Base-by-base conservation (phyloP, 2,113 vertebrate genomes). In the Thermophis baileyi region DNA sequence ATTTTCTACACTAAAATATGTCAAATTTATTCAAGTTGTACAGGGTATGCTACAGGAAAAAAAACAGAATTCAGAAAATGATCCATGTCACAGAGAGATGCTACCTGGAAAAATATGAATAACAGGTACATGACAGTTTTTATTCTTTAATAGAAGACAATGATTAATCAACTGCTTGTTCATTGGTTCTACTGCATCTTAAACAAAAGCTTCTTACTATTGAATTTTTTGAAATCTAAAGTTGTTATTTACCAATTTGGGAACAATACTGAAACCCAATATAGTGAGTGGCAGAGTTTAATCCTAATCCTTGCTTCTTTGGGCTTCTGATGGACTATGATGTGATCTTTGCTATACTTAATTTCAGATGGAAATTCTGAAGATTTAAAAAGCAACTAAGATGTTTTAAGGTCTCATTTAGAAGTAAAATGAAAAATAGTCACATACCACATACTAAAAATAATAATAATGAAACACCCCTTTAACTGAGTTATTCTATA, bases 381-480 rank as follows among this genome's bases (percentile, higher is more conserved):
- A 55, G 12, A 89, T 18, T 14, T 18, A 44, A 53, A 30, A 9
- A 22, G 44, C 69, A 69, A 40, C 12, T 10, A 92, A 35, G 8
- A 55, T 16, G 12, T 49, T 74, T 89, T 49, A 85, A 89, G 35
- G 11, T 55, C 24, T 89, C 3, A 46, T 55, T 89, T 49, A 90
- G 44, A 85, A 54, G 69, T 86, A 85, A n/a, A 85, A 94, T 55
- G 90, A n/a, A 57, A 89, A 87, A n/a, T 50, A 63, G 69, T 89
- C 53, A 90, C 57, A 57, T 93, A 40, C 25, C n/a, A 9, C 3
- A 24, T 22, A 35, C n/a, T 20, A 46, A 94, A 89, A 57, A 57
- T 3, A 27, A 63, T 14, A 54, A 47, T 47, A 9, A 85, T 25
- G 6, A 50, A 44, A 40, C 24, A 57, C 49, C 24, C 16, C 3